phyloP scores from a whole-genome alignment of 2,888 invertebrate genomes.

The Stenurella melanura region DNA sequence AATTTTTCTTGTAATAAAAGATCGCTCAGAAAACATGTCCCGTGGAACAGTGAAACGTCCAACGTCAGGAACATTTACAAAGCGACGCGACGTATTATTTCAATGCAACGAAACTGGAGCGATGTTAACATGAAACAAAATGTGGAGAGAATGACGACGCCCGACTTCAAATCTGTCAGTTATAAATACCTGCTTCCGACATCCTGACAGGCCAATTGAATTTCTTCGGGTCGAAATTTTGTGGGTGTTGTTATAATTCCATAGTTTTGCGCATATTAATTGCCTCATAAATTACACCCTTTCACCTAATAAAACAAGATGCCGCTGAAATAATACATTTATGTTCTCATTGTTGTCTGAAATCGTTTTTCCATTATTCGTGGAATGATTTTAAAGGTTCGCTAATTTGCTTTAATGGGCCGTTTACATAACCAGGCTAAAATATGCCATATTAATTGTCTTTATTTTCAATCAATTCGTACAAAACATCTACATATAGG shows the following conservation, averaged over 20 bases:
- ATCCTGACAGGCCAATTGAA: slow-evolving; percentile 18
- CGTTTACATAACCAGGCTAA: neutral
- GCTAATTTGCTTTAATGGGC: neutral
- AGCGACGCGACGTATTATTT: slow-evolving; percentile 7
- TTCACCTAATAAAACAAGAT: slow-evolving; percentile 29
- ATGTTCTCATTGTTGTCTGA: neutral
- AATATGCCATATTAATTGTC: neutral
- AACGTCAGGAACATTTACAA: slow-evolving; percentile 17
- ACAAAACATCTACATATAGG: neutral
- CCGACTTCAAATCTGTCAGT: slow-evolving; percentile 16
- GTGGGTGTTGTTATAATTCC: slow-evolving; percentile 19
- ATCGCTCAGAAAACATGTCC: slow-evolving; percentile 8
- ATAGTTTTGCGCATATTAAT: slow-evolving; percentile 25
- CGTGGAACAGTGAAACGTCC: slow-evolving; percentile 10
- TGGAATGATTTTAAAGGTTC: neutral
- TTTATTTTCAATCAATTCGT: neutral
- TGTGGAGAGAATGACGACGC: neutral
- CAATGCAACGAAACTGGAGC: slow-evolving; percentile 8
- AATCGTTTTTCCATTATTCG: slow-evolving; percentile 4
- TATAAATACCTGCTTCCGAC: slow-evolving; percentile 25
- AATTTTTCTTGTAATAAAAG: slow-evolving; percentile 10
- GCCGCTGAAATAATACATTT: slow-evolving; percentile 25
- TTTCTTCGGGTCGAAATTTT: slow-evolving; percentile 26
- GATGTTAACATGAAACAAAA: slow-evolving; percentile 2
- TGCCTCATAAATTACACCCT: slow-evolving; percentile 17